Conservation (phyloP, 2,888 invertebrate genomes). For the Lissonota sp. region DNA sequence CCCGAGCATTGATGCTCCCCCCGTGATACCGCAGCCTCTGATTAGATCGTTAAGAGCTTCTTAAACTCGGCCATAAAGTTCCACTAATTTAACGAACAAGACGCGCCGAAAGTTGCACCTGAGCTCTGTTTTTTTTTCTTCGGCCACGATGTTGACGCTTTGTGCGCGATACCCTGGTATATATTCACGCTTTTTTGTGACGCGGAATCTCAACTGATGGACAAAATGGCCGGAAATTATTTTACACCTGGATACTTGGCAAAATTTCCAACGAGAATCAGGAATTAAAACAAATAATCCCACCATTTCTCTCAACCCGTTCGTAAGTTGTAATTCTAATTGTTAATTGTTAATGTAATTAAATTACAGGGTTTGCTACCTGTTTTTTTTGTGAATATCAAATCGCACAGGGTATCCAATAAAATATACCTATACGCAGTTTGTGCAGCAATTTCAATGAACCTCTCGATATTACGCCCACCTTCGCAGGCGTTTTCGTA, state of each 20-base stretch:
- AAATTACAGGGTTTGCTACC: slow-evolving; percentile 17
- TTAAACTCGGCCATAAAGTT: slow-evolving; percentile 71
- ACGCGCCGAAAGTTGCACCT: slow-evolving; percentile 53
- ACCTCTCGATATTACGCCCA: slow-evolving; percentile 68
- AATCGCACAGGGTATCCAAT: not conserved
- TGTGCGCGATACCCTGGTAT: not conserved
- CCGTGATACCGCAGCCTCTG: slow-evolving; percentile 73
- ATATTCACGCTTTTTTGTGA: slow-evolving; percentile 50
- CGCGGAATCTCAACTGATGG: not conserved
- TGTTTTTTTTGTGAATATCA: slow-evolving; percentile 15
- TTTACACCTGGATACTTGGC: too few species aligned
- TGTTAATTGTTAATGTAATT: too few species aligned
- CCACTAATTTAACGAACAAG: slow-evolving; percentile 76
- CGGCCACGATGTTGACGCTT: slow-evolving; percentile 1
- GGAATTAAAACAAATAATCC: slow-evolving; percentile 13
- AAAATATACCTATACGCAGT: slow-evolving; percentile 8
- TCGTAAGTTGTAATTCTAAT: too few species aligned
- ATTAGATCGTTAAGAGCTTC: slow-evolving; percentile 81
- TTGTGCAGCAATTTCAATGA: slow-evolving; percentile 23
- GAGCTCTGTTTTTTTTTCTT: slow-evolving; percentile 38
- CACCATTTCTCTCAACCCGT: too few species aligned
- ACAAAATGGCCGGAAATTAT: too few species aligned
- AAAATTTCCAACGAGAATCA: too few species aligned
- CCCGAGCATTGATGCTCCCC: slow-evolving; percentile 29
- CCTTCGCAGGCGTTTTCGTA: slow-evolving; percentile 65